Base-by-base conservation (phyloP, 2,888 invertebrate genomes). In the Spicauda simplicius region DNA sequence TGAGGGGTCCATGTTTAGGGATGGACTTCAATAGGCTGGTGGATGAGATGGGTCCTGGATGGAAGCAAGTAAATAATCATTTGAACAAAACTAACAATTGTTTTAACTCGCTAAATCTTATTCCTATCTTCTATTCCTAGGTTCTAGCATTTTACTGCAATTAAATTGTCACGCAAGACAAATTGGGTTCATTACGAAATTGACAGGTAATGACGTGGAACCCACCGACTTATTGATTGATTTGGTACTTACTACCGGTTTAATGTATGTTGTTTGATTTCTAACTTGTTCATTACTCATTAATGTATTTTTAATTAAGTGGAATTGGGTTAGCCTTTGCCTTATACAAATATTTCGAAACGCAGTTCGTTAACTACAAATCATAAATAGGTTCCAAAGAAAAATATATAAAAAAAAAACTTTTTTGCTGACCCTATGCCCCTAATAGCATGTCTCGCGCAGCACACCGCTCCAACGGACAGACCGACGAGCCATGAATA, bases 391-490 rank as follows among this genome's bases (percentile, higher is more conserved):
- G 25, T 25, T 5, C 25, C 5, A 3, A 7, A 16, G 16, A 48
- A 48, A 48, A 7, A 48, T 5, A 4, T 14, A 20, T 5, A 25
- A 25, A 25, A 45, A 12, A 5, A 19, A 41, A 30, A 4, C 7
- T 72, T 72, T 73, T 77, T 68, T 77, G 72, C 73, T 61, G 58
- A 71, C 76, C 52, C 33, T 77, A 75, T 74, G 37, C 52, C 48
- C 60, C 70, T 79, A 79, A 80, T 80, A 78, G 72, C 67, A 77
- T 73, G 69, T 76, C 80, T 80, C 77, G 77, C 75, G 76, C 64
- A 78, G 71, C 71, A 69, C 59, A 71, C 74, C 78, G 80, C 72
- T 79, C 69, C 71, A 73, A 41, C 71, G 73, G 70, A 70, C 71
- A 59, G 64, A 45, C 71, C 70, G 77, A 72, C 79, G 78, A 74